Conservation (phyloP, 2,888 invertebrate species). For the Acholoe squamosa region DNA sequence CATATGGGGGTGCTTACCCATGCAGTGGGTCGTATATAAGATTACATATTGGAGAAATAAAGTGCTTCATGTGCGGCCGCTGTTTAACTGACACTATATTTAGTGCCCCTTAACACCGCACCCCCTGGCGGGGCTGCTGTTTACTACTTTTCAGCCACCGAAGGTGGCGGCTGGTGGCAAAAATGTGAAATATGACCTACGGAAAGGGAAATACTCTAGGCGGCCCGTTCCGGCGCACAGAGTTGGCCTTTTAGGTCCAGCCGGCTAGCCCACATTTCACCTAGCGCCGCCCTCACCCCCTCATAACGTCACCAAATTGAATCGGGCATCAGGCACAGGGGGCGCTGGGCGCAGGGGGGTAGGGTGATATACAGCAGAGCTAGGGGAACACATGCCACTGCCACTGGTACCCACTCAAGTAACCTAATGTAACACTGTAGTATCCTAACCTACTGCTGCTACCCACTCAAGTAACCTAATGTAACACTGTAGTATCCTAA, state of each 20-base stretch:
- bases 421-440: no score
- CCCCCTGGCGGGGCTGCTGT: background rate
- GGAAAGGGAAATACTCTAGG: conserved; percentile 44
- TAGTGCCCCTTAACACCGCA: background rate
- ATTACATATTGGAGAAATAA: background rate
- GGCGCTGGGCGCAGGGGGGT: no score
- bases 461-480: no score
- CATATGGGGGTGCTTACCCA: background rate
- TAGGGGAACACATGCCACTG: no score
- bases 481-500: no score
- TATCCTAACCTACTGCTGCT: no score
- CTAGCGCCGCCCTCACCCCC: background rate
- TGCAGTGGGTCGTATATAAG: background rate
- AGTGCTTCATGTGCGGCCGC: background rate
- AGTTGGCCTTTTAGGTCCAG: conserved; percentile 19
- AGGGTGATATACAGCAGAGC: no score
- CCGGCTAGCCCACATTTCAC: background rate
- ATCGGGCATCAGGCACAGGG: background rate
- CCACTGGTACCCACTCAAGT: no score
- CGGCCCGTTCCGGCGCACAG: conserved; percentile 16
- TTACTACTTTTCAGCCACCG: background rate
- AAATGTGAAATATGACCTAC: conserved; percentile 34
- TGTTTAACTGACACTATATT: background rate
- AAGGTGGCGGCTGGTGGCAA: background rate
- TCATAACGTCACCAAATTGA: conserved; percentile 45